phyloP scores from a whole-genome alignment of 1,140 invertebrate species.

The Platyscapa corneri region DNA sequence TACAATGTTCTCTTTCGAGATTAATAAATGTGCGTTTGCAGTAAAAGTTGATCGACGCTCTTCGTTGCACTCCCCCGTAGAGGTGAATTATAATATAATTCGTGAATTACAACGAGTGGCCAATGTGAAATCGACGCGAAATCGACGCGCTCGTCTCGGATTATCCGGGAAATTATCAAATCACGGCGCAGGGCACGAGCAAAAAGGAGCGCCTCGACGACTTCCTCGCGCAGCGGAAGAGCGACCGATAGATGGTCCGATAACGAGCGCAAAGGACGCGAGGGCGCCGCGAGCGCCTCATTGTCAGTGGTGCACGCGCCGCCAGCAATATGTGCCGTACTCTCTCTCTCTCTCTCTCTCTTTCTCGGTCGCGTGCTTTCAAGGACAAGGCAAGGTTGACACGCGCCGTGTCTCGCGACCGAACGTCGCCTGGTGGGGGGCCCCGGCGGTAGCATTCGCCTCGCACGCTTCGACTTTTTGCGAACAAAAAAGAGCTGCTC shows the following conservation, averaged over 20 bases:
- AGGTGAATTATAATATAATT: too few relatives aligned
- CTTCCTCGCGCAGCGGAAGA: neutral
- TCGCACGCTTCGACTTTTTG: conserved; percentile 10
- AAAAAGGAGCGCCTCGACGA: neutral
- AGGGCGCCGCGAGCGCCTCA: neutral
- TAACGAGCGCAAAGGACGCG: conserved; percentile 30
- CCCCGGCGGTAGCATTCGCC: conserved; percentile 23
- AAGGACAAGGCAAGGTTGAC: conserved; percentile 74
- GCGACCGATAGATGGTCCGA: neutral
- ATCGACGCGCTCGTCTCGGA: neutral
- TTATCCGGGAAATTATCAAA: too few relatives aligned
- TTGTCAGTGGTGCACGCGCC: conserved; percentile 54
- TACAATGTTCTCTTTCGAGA: neutral
- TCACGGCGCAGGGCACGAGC: too few relatives aligned
- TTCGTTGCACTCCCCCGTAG: too few relatives aligned
- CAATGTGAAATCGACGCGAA: neutral
- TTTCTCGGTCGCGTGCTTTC: conserved; percentile 69
- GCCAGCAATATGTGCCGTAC: neutral
- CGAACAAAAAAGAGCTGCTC: neutral
- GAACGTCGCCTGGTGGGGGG: conserved; percentile 55
- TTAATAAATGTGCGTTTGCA: neutral
- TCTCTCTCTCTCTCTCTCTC: neutral
- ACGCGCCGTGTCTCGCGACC: conserved; percentile 70
- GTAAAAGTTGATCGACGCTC: too few relatives aligned
- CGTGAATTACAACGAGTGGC: neutral